Conservation (phyloP, 2,113 vertebrate species). For the Charina bottae region DNA sequence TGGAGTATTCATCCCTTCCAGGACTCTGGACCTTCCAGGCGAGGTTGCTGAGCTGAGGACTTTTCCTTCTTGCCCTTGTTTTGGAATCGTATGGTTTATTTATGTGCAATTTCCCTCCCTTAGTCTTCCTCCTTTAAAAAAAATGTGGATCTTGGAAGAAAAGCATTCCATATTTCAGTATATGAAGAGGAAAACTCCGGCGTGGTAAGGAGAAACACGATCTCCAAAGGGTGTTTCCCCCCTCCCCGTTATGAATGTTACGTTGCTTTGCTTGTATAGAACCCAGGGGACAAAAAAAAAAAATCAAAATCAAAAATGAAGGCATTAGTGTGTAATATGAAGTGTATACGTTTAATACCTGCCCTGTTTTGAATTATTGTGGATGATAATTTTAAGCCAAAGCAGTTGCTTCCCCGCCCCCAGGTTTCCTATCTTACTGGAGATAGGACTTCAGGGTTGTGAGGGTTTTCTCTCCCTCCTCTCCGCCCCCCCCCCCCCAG, state of each 20-base stretch:
- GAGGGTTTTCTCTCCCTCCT: not conserved
- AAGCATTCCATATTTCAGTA: slow-evolving; percentile 86
- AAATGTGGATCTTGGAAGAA: slow-evolving; percentile 87
- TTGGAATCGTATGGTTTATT: slow-evolving; percentile 86
- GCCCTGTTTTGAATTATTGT: slow-evolving; percentile 82
- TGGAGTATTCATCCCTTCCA: slow-evolving; percentile 51
- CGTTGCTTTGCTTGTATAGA: slow-evolving; percentile 72
- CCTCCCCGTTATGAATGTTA: slow-evolving; percentile 72
- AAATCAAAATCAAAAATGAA: slow-evolving; percentile 40
- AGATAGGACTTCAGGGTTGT: slow-evolving; percentile 76
- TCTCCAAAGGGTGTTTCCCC: slow-evolving; percentile 68
- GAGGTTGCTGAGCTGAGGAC: slow-evolving; percentile 70
- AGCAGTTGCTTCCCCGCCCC: slow-evolving; percentile 70
- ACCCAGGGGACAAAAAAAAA: slow-evolving; percentile 64
- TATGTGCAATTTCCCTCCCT: slow-evolving; percentile 90
- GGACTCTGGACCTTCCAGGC: slow-evolving; percentile 58
- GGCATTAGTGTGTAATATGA: slow-evolving; percentile 84
- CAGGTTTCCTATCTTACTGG: slow-evolving; percentile 63
- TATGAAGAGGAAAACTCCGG: slow-evolving; percentile 83
- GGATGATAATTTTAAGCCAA: slow-evolving; percentile 78
- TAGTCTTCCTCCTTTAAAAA: slow-evolving; percentile 43
- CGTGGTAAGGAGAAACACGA: slow-evolving; percentile 83
- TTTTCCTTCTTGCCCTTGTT: slow-evolving; percentile 64
- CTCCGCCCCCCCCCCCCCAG: slow-evolving; percentile 64
- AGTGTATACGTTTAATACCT: slow-evolving; percentile 80